Evolutionary conservation across 2,888 invertebrate genomes (phyloP).

Genomic region (Frankliniella intonsa): DNA sequence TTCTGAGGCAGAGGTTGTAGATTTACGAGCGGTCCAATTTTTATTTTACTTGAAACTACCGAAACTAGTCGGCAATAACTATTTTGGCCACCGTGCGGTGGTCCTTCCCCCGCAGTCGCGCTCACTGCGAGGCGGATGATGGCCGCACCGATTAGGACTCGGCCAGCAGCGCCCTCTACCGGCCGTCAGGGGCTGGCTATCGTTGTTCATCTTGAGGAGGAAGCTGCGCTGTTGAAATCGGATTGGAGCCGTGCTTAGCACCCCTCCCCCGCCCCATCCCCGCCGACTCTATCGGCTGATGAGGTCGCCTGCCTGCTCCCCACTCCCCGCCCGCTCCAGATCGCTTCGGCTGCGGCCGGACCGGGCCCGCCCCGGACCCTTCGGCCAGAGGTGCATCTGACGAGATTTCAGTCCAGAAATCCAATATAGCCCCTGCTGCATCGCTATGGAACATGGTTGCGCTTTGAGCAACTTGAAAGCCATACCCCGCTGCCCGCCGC

Average conservation of each 20-base stretch:
- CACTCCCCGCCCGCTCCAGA: background rate
- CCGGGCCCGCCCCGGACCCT: too few species aligned
- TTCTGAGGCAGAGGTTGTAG: too few species aligned
- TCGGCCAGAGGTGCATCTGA: background rate
- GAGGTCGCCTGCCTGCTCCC: background rate
- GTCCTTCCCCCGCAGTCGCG: too few species aligned
- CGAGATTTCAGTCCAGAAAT: background rate
- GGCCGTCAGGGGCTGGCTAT: background rate
- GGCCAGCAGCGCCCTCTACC: too few species aligned
- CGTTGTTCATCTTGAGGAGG: background rate
- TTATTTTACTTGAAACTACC: too few species aligned
- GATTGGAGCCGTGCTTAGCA: background rate
- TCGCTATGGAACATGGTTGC: too few species aligned
- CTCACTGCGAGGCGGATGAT: too few species aligned
- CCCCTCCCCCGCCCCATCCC: too few species aligned
- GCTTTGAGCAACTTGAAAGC: background rate
- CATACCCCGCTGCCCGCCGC: background rate
- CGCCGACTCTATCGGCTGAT: background rate
- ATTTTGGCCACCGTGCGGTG: too few species aligned
- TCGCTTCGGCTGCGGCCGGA: background rate
- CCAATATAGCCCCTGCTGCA: background rate
- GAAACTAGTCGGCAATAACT: too few species aligned
- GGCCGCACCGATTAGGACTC: too few species aligned
- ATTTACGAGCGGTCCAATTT: too few species aligned
- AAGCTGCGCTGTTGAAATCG: background rate